Evolutionary conservation across 2,888 invertebrate genomes (phyloP).

Genomic region (Hydropsyche betteni): DNA sequence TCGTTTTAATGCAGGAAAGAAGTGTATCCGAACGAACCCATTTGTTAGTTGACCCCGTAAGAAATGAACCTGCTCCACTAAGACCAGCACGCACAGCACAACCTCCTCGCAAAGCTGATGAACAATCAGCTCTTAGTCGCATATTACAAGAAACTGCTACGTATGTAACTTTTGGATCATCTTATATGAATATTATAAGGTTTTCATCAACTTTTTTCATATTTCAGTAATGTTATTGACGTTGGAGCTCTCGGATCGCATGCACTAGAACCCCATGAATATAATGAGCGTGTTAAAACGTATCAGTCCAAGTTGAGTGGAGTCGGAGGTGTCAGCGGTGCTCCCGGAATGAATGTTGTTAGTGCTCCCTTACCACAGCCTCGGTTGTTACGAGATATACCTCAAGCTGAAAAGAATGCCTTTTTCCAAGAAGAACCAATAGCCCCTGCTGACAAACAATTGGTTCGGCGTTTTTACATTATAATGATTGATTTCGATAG

Average conservation of each 20-base stretch:
- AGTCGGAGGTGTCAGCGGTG: constrained; percentile 42
- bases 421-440: constrained; percentile 71
- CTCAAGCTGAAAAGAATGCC: constrained; percentile 73
- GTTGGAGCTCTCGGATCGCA: constrained; percentile 91
- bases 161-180: constrained; percentile 64
- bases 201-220: neutral
- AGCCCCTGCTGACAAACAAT: constrained; percentile 69
- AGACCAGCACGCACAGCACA: constrained; percentile 67
- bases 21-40: constrained; percentile 79
- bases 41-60: constrained; percentile 79
- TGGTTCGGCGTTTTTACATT: constrained; percentile 67
- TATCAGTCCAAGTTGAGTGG: constrained; percentile 67
- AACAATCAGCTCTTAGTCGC: constrained; percentile 88
- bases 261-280: constrained; percentile 88
- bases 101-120: constrained; percentile 85
- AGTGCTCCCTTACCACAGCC: constrained; percentile 59
- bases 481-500: constrained; percentile 15
- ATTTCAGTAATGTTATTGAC: constrained; percentile 87
- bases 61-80: constrained; percentile 76
- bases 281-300: constrained; percentile 80
- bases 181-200: neutral
- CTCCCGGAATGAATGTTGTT: constrained; percentile 53
- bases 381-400: constrained; percentile 75
- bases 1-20: constrained; percentile 58
- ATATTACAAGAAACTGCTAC: constrained; percentile 91